Base-by-base conservation (phyloP, 2,888 invertebrate genomes). In the Mycalesis mineus region DNA sequence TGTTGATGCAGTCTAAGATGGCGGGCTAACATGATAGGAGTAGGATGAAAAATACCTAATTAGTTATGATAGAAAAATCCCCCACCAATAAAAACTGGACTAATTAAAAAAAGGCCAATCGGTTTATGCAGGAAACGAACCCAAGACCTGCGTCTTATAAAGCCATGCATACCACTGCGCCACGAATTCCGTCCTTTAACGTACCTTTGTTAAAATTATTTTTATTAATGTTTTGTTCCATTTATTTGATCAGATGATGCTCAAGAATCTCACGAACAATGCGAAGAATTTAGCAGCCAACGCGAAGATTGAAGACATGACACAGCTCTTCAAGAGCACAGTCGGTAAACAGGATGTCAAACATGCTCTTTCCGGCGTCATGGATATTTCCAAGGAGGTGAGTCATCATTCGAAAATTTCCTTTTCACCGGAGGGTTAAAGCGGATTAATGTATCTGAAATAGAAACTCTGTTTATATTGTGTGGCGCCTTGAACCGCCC, bases 301-400 rank as follows among this genome's bases (percentile, higher is more conserved):
- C 80, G 99, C 99, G 7, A 98, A 98, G 91, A 98, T 99, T 63
- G 98, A 98, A 84, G 99, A 99, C 75, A 97, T 99, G 95, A 97
- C 98, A 51, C 94, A 97, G 68, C 87, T 98, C 51, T 96, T 99
- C 88, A 97, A 98, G 82, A 97, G 96, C 74, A 96, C 98, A 86
- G 95, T 96, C 50, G 97, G 97, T 41, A 96, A 96, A 77, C 96
- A 96, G 74, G 97, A 97, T 74, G 96, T 97, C 52, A 97, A 97
- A 78, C 96, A 95, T 77, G 96, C 97, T 0, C 90, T 97, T 17
- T 97, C 96, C 64, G 98, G 97, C 48, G 98, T 98, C 54, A 98
- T 98, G 96, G 98, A 97, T 78, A 94, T 94, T 72, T 93, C 93
- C 1, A 93, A 94, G 78, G 93, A 94, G 81, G 92, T 88, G 72